Evolutionary conservation across 1,140 invertebrate species (phyloP), one percentile per base, ranked within the genome.

Genomic region (Polypedilum pembai): DNA sequence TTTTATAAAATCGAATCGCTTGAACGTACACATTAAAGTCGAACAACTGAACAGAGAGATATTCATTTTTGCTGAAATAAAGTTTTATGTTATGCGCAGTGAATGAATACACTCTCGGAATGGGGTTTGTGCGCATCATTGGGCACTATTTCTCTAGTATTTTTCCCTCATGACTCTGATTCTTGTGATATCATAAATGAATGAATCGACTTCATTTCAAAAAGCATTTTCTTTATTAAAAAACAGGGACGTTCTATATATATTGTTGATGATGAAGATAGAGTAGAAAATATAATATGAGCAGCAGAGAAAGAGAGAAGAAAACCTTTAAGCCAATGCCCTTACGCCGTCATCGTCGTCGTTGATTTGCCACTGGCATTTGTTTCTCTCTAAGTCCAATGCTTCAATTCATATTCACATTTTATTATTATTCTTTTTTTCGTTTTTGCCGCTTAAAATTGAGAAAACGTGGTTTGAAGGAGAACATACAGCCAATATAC

Each of bases 31-130:
- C 65, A 69, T 69, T 69, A 69, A 69, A 69, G 65, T 69, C 65
- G 65, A 69, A 69, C 65, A 69, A 69, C 65, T 21, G 20, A 69
- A 21, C 65, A 20, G 65, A 69, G 65, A 69, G 65, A 69, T 69
- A 69, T 69, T 69, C 65, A 69, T 69, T 69, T 56, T 69, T 69
- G 65, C 65, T 69, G 65, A 69, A 69, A 69, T 69, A 69, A 69
- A 69, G 65, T 69, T 69, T 69, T 21, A 69, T 69, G 65, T 69
- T 69, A 69, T 69, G 65, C 65, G 65, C 65, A 69, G 65, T 33
- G 24, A 69, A 18, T 69, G 65, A 69, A 69, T 21, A 69, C 65
- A 69, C 65, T 18, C 20, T 8, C 17, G 1, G 24, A 33, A 33
- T 33, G 24, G 24, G 65, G 17, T 20, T 21, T 69, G 20, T 69